Percentiles rank a stretch among this genome's conserved stretches.
These are phyloP conservation scores for Drosophila koepferae DNA, from an alignment of 2,888 invertebrate species.

Conservation along the genomic window DNA sequence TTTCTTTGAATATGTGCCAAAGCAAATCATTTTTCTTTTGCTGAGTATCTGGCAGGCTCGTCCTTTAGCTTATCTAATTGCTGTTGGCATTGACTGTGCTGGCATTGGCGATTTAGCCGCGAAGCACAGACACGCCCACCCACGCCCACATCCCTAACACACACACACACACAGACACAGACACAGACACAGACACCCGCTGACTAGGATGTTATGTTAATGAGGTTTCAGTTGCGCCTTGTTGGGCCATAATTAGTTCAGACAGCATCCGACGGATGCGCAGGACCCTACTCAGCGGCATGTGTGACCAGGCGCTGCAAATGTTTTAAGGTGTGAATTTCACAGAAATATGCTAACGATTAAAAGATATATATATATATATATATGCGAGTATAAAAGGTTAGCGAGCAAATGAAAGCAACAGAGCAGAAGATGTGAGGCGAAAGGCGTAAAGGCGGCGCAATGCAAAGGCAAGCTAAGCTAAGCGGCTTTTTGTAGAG, in stretches of 20 bases:
- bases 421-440: background rate
- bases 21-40: background rate
- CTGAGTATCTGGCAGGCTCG: background rate
- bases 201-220: constrained; percentile 65
- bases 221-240: constrained; percentile 68
- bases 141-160: constrained; percentile 7
- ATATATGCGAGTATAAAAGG: background rate
- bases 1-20: background rate
- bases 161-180: constrained; percentile 21
- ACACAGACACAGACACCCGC: constrained; percentile 25
- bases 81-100: constrained; percentile 43
- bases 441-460: background rate
- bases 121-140: constrained; percentile 29
- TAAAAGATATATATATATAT: constrained; percentile 25
- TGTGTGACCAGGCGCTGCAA: constrained; percentile 25
- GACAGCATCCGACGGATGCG: constrained; percentile 47
- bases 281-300: constrained; percentile 26
- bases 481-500: constrained; percentile 1
- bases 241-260: constrained; percentile 68
- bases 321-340: constrained; percentile 31
- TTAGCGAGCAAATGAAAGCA: background rate
- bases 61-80: background rate
- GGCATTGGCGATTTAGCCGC: constrained; percentile 58
- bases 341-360: constrained; percentile 41
- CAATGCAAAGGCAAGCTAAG: background rate